phyloP scores from a whole-genome alignment of 2,113 vertebrate species.

The Murina feae region DNA sequence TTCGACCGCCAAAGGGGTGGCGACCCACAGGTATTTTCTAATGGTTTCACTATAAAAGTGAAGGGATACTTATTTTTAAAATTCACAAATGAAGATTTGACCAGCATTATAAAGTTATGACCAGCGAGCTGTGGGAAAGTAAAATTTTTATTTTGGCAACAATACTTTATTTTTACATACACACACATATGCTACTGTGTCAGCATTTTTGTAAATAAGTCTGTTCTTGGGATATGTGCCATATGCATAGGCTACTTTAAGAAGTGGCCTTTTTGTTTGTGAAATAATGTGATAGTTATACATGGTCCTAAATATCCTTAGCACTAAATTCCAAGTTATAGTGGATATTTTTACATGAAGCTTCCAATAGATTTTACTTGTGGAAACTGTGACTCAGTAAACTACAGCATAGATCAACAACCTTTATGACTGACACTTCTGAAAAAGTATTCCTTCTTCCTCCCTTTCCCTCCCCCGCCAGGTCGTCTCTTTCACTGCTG shows the following conservation, averaged over 20 bases:
- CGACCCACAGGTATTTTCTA: too few species aligned
- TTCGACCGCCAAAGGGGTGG: too few species aligned
- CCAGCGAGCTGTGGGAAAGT: not conserved
- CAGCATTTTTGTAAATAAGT: not conserved
- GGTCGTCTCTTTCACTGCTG: not conserved
- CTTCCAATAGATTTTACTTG: not conserved
- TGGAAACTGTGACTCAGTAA: not conserved
- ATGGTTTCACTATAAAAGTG: not conserved
- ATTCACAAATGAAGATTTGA: not conserved
- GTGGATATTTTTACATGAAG: not conserved
- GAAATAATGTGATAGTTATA: not conserved
- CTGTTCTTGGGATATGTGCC: not conserved
- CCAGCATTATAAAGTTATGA: not conserved
- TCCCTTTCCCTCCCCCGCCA: too few species aligned
- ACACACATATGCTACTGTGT: not conserved
- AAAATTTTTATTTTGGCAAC: constrained; percentile 22
- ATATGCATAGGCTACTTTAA: not conserved
- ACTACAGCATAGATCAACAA: not conserved
- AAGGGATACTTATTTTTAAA: not conserved
- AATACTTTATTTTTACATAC: not conserved
- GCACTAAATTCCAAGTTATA: not conserved
- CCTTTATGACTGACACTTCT: not conserved
- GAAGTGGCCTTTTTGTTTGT: not conserved
- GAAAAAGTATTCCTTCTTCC: not conserved
- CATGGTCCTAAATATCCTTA: not conserved